Evolutionary conservation across 2,888 invertebrate species (phyloP), one percentile per base, ranked within the genome.

Genomic region (Pogonocherus hispidulus): DNA sequence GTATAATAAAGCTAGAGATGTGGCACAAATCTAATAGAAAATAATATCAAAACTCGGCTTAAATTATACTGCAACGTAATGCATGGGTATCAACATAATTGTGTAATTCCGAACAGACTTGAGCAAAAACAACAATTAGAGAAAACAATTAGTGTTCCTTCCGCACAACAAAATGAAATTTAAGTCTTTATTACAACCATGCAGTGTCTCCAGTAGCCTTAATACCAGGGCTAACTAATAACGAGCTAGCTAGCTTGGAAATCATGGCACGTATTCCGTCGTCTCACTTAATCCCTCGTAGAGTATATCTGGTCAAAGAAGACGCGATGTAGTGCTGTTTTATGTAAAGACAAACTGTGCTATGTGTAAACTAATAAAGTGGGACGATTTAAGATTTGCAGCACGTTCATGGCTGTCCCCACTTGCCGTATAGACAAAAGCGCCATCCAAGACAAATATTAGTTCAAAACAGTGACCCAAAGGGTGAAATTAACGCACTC

Each of bases 321-420:
- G 70, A 72, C 70, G 68, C 71, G 65, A 64, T 66, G 67, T 70
- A 73, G 59, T 68, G 65, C 65, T 62, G 66, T 72, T 67, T 74
- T 77, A 71, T 71, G 78, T 77, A 79, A 77, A 79, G 81, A 80
- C 78, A 79, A 51, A 79, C 77, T 60, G 77, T 76, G 76, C 73
- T 72, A 75, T 76, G 76, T 80, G 77, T 81, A 81, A 80, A 81
- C 81, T 81, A 82, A 80, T 82, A 81, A 76, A 79, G 79, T 78
- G 79, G 78, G 77, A 70, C 72, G 65, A 78, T 80, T 81, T 77
- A 72, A 76, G 79, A 80, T 80, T 80, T 80, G 64, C 75, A 67
- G 76, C 80, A 81, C 81, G 81, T 79, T 46, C 57, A 68, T 35
- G 49, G 19, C 62, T 37, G 62, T 51, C 62, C 51, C 51, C 51